A percentile compares a stretch with the other conserved stretches of the same genome.
Evolutionary conservation across 2,797 vertebrate species (phyloP).

Genomic region (Acanthiza pusilla): DNA sequence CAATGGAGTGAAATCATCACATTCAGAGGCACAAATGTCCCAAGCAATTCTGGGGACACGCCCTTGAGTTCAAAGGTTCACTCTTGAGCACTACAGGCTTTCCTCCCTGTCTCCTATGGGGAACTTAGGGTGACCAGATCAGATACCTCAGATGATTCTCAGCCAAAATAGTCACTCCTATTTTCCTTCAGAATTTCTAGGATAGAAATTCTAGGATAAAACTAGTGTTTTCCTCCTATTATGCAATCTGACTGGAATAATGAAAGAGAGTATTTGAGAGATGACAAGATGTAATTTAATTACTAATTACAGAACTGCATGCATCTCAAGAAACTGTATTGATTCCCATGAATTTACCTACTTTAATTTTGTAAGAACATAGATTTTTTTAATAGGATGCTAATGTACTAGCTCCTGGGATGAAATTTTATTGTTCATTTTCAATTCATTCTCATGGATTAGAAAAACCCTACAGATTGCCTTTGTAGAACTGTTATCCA

Average conservation of each 20-base stretch:
- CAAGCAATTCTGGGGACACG: background rate
- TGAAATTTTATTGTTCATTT: background rate
- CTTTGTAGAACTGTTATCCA: background rate
- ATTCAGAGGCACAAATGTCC: background rate
- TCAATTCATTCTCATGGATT: background rate
- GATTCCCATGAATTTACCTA: background rate
- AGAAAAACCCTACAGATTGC: background rate
- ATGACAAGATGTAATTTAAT: background rate
- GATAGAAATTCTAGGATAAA: background rate
- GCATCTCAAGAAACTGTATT: background rate
- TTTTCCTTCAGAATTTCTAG: background rate
- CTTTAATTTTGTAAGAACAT: background rate
- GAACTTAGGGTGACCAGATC: background rate
- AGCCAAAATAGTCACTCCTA: background rate
- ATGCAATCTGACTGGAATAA: background rate
- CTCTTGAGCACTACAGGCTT: background rate
- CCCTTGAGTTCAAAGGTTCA: background rate
- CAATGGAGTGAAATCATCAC: accelerated
- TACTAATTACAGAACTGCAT: background rate
- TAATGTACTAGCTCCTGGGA: background rate
- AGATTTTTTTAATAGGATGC: background rate
- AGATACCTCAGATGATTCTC: background rate
- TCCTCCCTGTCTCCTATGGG: background rate
- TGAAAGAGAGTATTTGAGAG: background rate
- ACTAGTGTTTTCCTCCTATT: background rate